Evolutionary conservation across 2,797 vertebrate genomes (phyloP).

Genomic region (Lithobates sylvaticus): DNA sequence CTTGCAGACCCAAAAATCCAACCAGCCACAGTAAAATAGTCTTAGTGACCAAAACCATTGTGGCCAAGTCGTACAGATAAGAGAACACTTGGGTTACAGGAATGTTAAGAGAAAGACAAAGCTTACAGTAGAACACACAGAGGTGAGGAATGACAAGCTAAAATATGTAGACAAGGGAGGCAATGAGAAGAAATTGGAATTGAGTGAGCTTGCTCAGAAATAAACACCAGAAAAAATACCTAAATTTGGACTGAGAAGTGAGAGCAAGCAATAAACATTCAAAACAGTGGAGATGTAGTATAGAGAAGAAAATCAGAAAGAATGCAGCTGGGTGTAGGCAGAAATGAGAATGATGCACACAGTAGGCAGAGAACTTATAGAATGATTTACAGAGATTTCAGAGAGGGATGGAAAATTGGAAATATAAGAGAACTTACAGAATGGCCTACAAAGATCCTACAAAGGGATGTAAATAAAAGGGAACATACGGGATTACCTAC

Average conservation of each 20-base stretch:
- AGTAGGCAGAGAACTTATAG: neutral
- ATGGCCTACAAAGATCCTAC: too few relatives aligned
- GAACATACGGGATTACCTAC: too few relatives aligned
- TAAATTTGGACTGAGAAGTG: neutral
- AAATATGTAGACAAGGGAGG: neutral
- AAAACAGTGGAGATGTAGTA: neutral
- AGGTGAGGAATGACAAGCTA: neutral
- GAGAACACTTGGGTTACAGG: neutral
- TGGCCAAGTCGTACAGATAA: neutral
- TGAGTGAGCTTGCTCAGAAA: neutral
- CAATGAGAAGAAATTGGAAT: neutral
- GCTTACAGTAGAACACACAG: neutral
- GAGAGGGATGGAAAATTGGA: too few relatives aligned
- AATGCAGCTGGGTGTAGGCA: neutral
- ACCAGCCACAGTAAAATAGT: constrained; percentile 8
- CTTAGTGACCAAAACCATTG: constrained; percentile 19
- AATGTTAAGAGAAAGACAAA: neutral
- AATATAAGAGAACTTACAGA: too few relatives aligned
- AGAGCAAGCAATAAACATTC: neutral
- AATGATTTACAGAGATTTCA: too few relatives aligned
- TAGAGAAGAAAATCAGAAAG: neutral
- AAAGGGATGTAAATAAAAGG: too few relatives aligned
- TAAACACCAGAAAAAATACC: neutral
- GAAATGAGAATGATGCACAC: neutral
- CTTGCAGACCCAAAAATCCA: neutral